Conservation (phyloP, 2,113 vertebrate genomes). For the Gymnobelideus leadbeateri region DNA sequence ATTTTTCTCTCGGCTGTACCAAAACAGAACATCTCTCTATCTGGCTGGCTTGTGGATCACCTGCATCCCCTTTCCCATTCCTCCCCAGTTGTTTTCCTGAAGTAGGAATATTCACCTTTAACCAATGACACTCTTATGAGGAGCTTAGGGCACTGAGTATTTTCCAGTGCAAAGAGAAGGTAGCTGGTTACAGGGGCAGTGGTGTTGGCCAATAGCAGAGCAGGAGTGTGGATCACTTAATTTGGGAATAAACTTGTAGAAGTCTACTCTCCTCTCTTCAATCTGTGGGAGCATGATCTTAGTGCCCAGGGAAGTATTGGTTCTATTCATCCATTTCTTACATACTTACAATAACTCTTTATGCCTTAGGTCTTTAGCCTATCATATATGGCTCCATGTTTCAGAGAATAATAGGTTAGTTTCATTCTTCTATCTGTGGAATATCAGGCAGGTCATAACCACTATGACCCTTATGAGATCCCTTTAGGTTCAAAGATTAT, state of each 20-base stretch:
- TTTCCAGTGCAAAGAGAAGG: too few species aligned
- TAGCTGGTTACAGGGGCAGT: rapidly evolving
- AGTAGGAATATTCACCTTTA: neutral
- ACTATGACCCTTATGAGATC: neutral
- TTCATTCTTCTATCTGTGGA: neutral
- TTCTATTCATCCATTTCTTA: neutral
- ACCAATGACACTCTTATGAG: neutral
- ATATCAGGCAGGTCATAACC: neutral
- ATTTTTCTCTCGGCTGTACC: neutral
- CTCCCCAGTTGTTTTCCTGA: neutral
- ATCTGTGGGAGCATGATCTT: neutral
- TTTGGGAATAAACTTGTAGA: neutral
- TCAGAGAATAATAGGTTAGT: neutral
- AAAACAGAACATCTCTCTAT: neutral
- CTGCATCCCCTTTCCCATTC: neutral
- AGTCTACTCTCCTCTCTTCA: neutral
- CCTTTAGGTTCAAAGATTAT: neutral
- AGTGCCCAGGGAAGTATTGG: neutral
- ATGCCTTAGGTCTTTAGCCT: neutral
- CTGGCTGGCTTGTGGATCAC: neutral
- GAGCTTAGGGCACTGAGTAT: neutral
- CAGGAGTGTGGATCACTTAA: neutral
- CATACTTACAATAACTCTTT: neutral
- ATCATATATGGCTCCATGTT: neutral
- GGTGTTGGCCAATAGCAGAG: neutral